Percentiles rank a stretch among this genome's conserved stretches.
These are phyloP conservation scores for Epirrhoe alternata DNA, from an alignment of 2,888 invertebrate genomes.

Conservation along the genomic window DNA sequence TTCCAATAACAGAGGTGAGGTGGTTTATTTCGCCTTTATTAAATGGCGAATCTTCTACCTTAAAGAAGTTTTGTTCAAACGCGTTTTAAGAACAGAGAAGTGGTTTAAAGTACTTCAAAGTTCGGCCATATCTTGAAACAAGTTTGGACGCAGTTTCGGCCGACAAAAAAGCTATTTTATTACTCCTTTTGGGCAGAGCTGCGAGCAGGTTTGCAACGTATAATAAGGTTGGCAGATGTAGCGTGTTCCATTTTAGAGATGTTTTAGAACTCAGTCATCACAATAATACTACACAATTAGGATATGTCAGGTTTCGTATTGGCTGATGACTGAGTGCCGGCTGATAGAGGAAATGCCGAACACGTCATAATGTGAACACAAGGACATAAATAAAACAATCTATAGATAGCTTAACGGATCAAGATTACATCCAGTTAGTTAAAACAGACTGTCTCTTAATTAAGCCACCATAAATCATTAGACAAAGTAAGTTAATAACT, in stretches of 20 bases:
- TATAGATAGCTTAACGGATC: not conserved
- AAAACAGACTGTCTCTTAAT: not conserved
- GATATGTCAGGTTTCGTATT: too few relatives aligned
- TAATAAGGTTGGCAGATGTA: conserved; percentile 9
- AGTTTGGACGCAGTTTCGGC: conserved; percentile 40
- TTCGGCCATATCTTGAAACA: conserved; percentile 29
- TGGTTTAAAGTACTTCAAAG: conserved; percentile 7
- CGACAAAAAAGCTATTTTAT: conserved; percentile 47
- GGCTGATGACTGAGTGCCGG: too few relatives aligned
- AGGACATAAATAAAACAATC: not conserved
- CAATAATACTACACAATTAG: too few relatives aligned
- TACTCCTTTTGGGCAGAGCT: conserved; percentile 48
- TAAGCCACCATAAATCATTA: conserved; percentile 4
- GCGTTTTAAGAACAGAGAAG: conserved; percentile 6
- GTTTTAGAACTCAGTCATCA: not conserved
- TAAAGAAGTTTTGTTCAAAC: not conserved
- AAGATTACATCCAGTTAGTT: not conserved
- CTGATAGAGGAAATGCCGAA: too few relatives aligned
- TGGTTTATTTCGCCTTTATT: too few relatives aligned
- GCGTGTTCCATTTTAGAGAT: not conserved
- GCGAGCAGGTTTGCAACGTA: conserved; percentile 21
- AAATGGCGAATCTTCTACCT: too few relatives aligned
- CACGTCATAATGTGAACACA: too few relatives aligned
- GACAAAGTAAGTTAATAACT: conserved; percentile 4
- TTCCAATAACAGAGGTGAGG: too few relatives aligned